A percentile compares a stretch with the other conserved stretches of the same genome.
Conservation (phyloP, 1,140 invertebrate genomes). For the Polypedilum vanderplanki region DNA sequence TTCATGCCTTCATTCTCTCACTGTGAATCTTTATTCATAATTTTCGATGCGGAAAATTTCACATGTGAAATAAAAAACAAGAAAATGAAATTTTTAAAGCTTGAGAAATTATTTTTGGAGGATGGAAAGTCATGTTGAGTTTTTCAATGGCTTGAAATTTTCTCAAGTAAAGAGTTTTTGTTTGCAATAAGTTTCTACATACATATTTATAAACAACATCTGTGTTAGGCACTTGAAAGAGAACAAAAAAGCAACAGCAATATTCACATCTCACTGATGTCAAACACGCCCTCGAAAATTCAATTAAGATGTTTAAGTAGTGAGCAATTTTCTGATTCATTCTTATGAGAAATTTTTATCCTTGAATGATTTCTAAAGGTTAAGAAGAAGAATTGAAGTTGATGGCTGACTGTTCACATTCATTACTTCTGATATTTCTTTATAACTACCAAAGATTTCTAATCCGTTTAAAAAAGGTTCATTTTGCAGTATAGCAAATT, state of each 20-base stretch:
- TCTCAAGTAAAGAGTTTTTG: neutral
- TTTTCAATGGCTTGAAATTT: neutral
- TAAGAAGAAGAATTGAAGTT: neutral
- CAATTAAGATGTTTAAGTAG: neutral
- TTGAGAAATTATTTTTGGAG: neutral
- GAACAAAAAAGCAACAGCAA: neutral
- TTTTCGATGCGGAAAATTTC: slow-evolving; percentile 2
- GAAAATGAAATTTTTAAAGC: neutral
- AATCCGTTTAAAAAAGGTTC: slow-evolving; percentile 3
- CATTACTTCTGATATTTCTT: neutral
- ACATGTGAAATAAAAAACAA: slow-evolving; percentile 1
- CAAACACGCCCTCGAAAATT: slow-evolving; percentile 16
- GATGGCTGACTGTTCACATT: neutral
- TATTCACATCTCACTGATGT: neutral
- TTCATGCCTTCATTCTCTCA: neutral
- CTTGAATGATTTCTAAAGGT: neutral
- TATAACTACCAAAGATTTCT: neutral
- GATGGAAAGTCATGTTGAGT: slow-evolving; percentile 2
- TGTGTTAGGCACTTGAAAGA: neutral
- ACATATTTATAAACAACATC: neutral
- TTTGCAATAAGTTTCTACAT: neutral
- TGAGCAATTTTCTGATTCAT: neutral
- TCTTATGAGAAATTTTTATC: slow-evolving; percentile 7
- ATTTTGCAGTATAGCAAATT: neutral
- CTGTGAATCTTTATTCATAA: neutral